Base-by-base conservation (phyloP, 1,140 invertebrate species). In the Agraylea sexmaculata region DNA sequence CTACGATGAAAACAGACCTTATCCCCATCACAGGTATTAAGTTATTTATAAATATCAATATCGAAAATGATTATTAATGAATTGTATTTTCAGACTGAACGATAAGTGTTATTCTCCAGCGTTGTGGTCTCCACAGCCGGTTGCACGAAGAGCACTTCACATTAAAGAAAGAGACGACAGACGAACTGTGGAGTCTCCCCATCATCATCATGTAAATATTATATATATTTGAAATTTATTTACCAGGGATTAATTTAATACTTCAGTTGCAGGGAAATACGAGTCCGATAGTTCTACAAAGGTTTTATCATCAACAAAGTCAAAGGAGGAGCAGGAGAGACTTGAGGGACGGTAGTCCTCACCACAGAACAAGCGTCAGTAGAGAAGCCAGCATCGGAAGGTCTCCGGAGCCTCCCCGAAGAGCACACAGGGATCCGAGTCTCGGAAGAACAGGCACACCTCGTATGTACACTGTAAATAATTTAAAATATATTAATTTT, bases 241-340 rank as follows among this genome's bases (percentile, higher is more conserved):
- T n/a, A n/a, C n/a, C n/a, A n/a, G n/a, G n/a, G n/a, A n/a, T n/a
- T n/a, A n/a, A n/a, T n/a, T n/a, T n/a, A n/a, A n/a, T n/a, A n/a
- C 31, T 51, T n/a, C 52, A 64, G 60, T 61, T 61, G 50, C 62
- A 62, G 25, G 71, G 70, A 16, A 74, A 73, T 54, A 75, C 71
- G n/a, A 75, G 72, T 59, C 74, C 74, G 5, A 70, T 75, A 53
- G 68, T 75, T 11, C 55, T 75, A 36, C 74, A 77, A 52, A 56
- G 73, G 51, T 75, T 74, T 54, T 71, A 71, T 52, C 72, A 77
- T 53, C 74, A 77, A 50, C 74, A 70, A 47, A 70, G 72, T 39
- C 73, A 75, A 53, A 58, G 70, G 43, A 59, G 61, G 35, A 65
- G 62, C 8, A 42, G 64, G 27, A 58, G 62, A 1, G 64, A 67